Base-by-base conservation (phyloP, 2,888 invertebrate genomes). In the Drosophila nigricruria region DNA sequence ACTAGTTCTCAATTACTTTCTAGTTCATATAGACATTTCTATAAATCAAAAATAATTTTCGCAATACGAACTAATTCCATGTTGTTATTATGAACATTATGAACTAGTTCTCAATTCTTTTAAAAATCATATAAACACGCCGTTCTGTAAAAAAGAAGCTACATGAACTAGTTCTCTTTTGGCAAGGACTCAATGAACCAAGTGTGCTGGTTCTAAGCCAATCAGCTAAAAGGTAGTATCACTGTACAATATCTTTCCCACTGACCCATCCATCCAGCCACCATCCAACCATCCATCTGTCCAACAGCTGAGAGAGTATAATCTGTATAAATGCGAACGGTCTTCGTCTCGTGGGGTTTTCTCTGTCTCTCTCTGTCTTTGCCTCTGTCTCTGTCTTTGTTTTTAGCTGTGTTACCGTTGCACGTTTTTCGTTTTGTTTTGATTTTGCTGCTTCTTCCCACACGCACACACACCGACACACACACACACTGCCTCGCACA, bases 351-450 rank as follows among this genome's bases (percentile, higher is more conserved):
- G 50, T 43, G 54, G 52, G 52, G 64, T 54, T 56, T 59, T 59
- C 71, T 20, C 20, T 34, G 20, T 34, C 6, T 8, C 20, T 34
- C 16, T 14, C 20, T 34, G 20, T 20, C 20, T 30, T 18, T 50
- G 10, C 8, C 32, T 12, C 50, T 50, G 3, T 50, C 5, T 32
- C 5, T 23, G 23, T 14, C 57, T 62, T 14, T 4, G 36, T 10
- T 43, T 72, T 78, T 70, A 70, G 75, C 70, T 60, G 71, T 60
- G 71, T 58, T 80, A 74, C 77, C 79, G 83, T 79, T 83, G 83
- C 84, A 86, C 77, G 83, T 83, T 87, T 86, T 86, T 82, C 82
- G 81, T 86, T 84, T 86, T 84, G 86, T 87, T 87, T 87, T 87
- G 86, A 81, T 87, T 85, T 83, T 75, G 77, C 73, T 85, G 70